Evolutionary conservation across 2,888 invertebrate genomes (phyloP).

Genomic region (Oscheius onirici): DNA sequence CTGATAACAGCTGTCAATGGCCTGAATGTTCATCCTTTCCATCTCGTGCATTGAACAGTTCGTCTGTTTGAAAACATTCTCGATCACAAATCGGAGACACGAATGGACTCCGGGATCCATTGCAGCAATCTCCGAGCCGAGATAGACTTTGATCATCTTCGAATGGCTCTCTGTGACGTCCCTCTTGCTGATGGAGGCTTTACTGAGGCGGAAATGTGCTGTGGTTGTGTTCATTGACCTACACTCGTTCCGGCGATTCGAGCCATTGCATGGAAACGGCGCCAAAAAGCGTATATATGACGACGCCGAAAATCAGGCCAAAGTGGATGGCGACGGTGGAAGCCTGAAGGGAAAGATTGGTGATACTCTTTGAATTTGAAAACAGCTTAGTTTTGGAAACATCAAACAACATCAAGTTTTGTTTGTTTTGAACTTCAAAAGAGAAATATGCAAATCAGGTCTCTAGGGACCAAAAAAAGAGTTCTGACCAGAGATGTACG

Average conservation of each 20-base stretch:
- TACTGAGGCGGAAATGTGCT: constrained; percentile 9
- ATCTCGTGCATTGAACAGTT: constrained; percentile 42
- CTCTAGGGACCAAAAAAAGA: too few relatives aligned
- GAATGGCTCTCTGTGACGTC: not conserved
- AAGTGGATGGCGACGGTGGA: constrained; percentile 63
- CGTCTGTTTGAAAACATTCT: constrained; percentile 34
- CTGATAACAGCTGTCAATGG: constrained; percentile 48
- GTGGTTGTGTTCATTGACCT: constrained; percentile 8
- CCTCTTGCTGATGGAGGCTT: constrained; percentile 20
- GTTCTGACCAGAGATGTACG: too few relatives aligned
- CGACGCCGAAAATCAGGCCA: constrained; percentile 59
- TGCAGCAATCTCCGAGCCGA: constrained; percentile 52
- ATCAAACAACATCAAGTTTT: too few relatives aligned
- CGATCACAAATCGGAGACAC: constrained; percentile 40
- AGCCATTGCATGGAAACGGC: constrained; percentile 63
- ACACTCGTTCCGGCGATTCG: constrained; percentile 54
- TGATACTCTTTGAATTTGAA: too few relatives aligned
- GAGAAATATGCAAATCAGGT: too few relatives aligned
- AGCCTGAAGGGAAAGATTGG: constrained; percentile 44
- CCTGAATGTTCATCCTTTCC: constrained; percentile 42
- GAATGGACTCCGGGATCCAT: constrained; percentile 52
- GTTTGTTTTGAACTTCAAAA: too few relatives aligned
- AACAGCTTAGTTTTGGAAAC: too few relatives aligned
- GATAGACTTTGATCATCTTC: constrained; percentile 39
- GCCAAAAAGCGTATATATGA: constrained; percentile 62